A percentile compares a stretch with the other conserved stretches of the same genome.
phyloP scores from a whole-genome alignment of 1,140 invertebrate genomes.

The Odontomachus brunneus region DNA sequence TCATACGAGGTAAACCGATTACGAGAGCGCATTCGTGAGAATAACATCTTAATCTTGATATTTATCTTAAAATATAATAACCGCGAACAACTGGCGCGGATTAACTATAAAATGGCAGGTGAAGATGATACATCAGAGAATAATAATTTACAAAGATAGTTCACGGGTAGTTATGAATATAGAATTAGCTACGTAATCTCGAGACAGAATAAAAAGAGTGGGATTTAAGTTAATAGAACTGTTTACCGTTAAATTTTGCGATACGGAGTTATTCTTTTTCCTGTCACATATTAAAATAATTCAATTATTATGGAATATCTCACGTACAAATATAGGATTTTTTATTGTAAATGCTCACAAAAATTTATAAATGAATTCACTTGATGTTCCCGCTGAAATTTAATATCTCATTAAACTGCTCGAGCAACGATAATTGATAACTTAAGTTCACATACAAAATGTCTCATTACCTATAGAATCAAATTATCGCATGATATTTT shows the following conservation, averaged over 20 bases:
- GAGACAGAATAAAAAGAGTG: not conserved
- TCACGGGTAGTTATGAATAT: not conserved
- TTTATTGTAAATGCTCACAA: not conserved
- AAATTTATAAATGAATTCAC: not conserved
- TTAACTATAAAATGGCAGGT: not conserved
- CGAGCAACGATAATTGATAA: not conserved
- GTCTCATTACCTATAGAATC: too few species aligned
- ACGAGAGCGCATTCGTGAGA: too few species aligned
- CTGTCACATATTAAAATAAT: not conserved
- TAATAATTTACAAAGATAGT: not conserved
- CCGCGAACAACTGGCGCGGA: too few species aligned
- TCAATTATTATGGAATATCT: not conserved
- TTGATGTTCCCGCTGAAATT: not conserved
- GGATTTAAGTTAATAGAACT: not conserved
- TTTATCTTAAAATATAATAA: too few species aligned
- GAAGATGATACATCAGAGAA: not conserved
- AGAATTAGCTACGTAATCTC: not conserved
- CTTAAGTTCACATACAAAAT: too few species aligned
- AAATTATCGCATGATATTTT: too few species aligned
- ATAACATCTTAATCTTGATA: too few species aligned
- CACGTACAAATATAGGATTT: not conserved
- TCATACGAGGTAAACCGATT: too few species aligned
- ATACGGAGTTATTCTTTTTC: not conserved
- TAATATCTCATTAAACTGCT: not conserved
- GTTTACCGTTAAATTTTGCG: not conserved